Evolutionary conservation across 2,888 invertebrate species (phyloP).

Genomic region (Helobdella robusta): DNA sequence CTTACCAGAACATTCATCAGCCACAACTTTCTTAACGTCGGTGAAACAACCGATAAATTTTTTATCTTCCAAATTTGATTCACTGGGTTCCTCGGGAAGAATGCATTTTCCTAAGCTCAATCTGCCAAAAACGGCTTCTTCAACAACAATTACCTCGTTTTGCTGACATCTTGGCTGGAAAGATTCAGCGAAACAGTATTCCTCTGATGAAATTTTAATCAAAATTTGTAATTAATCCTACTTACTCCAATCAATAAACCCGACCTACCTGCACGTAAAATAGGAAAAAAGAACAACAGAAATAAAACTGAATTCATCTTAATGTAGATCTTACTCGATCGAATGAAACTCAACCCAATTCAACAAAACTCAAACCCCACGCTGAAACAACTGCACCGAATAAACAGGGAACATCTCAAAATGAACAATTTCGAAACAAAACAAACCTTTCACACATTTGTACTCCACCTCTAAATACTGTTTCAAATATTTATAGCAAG

Average conservation of each 20-base stretch:
- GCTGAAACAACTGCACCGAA: too few relatives aligned
- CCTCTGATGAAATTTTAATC: too few relatives aligned
- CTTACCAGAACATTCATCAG: constrained; percentile 17
- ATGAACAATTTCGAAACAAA: neutral
- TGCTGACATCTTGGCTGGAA: constrained; percentile 19
- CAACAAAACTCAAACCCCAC: too few relatives aligned
- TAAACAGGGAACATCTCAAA: neutral
- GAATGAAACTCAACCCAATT: too few relatives aligned
- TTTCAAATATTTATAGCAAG: neutral
- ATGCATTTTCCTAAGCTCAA: constrained; percentile 22
- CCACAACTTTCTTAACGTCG: constrained; percentile 16
- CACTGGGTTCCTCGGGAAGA: constrained; percentile 4
- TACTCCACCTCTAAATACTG: neutral
- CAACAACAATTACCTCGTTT: constrained; percentile 22
- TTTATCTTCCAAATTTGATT: constrained; percentile 4
- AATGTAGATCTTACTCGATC: too few relatives aligned
- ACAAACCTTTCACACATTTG: neutral
- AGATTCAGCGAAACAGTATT: constrained; percentile 7
- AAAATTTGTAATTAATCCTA: too few relatives aligned
- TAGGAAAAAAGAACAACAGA: too few relatives aligned
- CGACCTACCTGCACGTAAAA: too few relatives aligned
- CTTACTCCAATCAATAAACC: too few relatives aligned
- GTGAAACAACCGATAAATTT: constrained; percentile 11
- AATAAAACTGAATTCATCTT: too few relatives aligned
- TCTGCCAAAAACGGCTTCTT: constrained; percentile 24